Conservation (phyloP, 2,888 invertebrate genomes). For the Lasioglossum calceatum region DNA sequence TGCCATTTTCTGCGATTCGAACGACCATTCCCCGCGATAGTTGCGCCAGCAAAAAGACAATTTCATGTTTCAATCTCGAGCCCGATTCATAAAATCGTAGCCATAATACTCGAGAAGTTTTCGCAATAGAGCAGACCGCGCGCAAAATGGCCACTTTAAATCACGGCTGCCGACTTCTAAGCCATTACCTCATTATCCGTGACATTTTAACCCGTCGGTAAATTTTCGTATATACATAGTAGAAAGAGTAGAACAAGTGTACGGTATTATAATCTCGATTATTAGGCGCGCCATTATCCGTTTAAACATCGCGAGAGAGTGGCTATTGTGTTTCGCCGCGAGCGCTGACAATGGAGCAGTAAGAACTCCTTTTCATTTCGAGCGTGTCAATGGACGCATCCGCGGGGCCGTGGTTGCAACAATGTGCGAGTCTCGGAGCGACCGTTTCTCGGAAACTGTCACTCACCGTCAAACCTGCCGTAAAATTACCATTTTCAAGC, state of each 20-base stretch:
- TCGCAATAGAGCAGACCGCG: not conserved
- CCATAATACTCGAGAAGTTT: not conserved
- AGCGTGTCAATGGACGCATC: slow-evolving; percentile 7
- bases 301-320: not conserved
- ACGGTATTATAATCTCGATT: not conserved
- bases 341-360: not conserved
- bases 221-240: not conserved
- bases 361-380: slow-evolving; percentile 1
- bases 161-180: not conserved
- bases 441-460: slow-evolving; percentile 37
- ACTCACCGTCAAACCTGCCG: not conserved
- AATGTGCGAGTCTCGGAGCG: not conserved
- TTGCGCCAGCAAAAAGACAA: not conserved
- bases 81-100: not conserved
- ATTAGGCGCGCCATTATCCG: not conserved
- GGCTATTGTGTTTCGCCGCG: not conserved
- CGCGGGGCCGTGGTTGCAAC: not conserved
- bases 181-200: slow-evolving; percentile 8
- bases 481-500: slow-evolving; percentile 38
- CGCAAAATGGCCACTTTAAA: not conserved
- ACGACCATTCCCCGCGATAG: not conserved
- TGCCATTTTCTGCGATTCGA: not conserved
- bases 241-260: not conserved
- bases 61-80: not conserved
- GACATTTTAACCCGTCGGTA: not conserved